These are phyloP conservation scores for Heliconius himera DNA, from an alignment of 1,140 invertebrate species.

Conservation along the genomic window DNA sequence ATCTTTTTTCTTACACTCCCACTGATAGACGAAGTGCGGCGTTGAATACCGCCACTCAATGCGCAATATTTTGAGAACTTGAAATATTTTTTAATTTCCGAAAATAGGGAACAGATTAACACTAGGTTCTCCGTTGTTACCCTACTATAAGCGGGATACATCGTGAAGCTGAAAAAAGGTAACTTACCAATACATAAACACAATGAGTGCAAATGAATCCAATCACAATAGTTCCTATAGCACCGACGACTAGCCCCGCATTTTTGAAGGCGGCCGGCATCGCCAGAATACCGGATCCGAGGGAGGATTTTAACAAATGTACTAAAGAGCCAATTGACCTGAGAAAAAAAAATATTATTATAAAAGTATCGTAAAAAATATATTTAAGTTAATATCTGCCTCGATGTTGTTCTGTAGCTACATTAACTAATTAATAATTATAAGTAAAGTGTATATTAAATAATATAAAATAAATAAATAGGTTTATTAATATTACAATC, in stretches of 20 bases:
- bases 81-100: no score
- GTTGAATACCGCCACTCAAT: neutral
- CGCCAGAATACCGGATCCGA: constrained; percentile 95
- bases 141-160: neutral
- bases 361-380: no score
- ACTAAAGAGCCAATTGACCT: constrained; percentile 88
- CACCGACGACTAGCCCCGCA: constrained; percentile 88
- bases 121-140: neutral
- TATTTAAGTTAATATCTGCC: no score
- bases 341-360: constrained; percentile 45
- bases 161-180: neutral
- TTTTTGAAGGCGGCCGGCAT: constrained; percentile 94
- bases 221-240: constrained; percentile 87
- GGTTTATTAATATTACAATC: neutral
- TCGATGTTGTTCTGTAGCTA: no score
- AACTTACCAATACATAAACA: constrained; percentile 89
- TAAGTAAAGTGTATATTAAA: no score
- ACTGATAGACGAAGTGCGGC: neutral
- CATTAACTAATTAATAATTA: no score
- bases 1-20: no score
- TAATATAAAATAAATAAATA: neutral
- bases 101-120: no score
- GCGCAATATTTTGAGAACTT: no score
- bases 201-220: constrained; percentile 91
- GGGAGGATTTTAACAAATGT: constrained; percentile 91